Percentiles rank a stretch among this genome's conserved stretches.
Evolutionary conservation across 1,140 invertebrate species (phyloP).

Genomic region (Papilio polyxenes): DNA sequence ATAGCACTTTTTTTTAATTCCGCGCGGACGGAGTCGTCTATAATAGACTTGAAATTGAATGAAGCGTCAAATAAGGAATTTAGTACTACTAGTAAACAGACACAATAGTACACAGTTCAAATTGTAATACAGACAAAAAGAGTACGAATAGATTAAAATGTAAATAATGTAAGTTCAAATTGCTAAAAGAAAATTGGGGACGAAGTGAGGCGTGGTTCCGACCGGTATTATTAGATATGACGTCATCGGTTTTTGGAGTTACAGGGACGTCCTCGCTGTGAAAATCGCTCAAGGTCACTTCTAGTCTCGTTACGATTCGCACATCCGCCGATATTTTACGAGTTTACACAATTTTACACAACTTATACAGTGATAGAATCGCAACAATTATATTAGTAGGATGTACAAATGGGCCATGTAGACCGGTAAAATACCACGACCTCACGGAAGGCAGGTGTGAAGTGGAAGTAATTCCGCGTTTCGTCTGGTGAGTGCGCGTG

Average conservation of each 20-base stretch:
- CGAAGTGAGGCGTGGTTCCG: constrained; percentile 11
- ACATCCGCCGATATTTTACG: neutral
- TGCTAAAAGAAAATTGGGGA: constrained; percentile 11
- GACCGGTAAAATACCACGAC: no score
- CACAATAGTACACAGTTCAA: neutral
- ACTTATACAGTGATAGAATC: no score
- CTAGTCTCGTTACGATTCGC: neutral
- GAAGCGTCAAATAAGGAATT: no score
- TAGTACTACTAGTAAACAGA: no score
- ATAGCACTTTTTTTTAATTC: no score
- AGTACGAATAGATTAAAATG: neutral
- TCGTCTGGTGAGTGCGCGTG: no score
- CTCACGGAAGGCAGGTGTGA: no score
- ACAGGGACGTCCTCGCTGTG: constrained; percentile 8
- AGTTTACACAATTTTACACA: neutral
- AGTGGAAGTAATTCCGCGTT: no score
- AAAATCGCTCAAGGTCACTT: constrained; percentile 8
- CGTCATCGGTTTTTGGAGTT: constrained; percentile 7
- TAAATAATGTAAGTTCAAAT: constrained; percentile 5
- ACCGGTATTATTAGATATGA: neutral
- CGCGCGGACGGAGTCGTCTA: no score
- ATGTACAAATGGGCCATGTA: no score
- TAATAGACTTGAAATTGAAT: no score
- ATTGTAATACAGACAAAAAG: neutral
- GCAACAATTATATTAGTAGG: no score